Percentiles rank a stretch among this genome's conserved stretches.
These are phyloP conservation scores for Agrochola litura DNA, from an alignment of 2,888 invertebrate genomes.

Conservation along the genomic window DNA sequence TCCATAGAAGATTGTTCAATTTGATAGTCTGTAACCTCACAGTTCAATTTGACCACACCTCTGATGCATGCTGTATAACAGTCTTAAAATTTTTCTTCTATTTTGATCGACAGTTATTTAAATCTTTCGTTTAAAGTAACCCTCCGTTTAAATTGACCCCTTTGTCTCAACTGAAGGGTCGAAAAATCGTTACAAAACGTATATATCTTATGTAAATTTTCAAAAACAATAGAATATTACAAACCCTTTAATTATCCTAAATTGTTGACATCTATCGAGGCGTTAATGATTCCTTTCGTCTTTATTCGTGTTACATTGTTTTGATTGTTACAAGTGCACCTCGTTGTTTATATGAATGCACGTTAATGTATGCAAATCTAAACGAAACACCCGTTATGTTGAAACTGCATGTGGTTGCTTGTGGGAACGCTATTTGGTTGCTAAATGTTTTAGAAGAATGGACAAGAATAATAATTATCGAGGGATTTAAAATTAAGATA, in stretches of 20 bases:
- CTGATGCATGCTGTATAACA: no score
- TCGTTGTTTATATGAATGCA: constrained; percentile 61
- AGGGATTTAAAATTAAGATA: constrained; percentile 1
- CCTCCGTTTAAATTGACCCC: constrained; percentile 18
- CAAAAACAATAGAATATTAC: constrained; percentile 70
- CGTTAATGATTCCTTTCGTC: constrained; percentile 76
- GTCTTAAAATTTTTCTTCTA: not conserved
- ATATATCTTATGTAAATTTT: constrained; percentile 69
- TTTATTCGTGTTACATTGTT: constrained; percentile 73
- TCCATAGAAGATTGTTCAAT: no score
- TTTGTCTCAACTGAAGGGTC: constrained; percentile 58
- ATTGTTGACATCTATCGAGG: constrained; percentile 76
- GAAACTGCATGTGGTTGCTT: constrained; percentile 71
- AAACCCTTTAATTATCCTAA: constrained; percentile 75
- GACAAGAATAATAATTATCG: constrained; percentile 23
- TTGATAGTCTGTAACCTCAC: no score
- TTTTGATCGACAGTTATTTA: constrained; percentile 14
- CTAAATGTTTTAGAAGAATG: constrained; percentile 59
- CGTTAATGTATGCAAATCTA: constrained; percentile 80
- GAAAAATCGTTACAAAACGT: constrained; percentile 61
- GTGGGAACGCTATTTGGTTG: constrained; percentile 75
- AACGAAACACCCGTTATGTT: constrained; percentile 70
- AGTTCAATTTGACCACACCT: no score
- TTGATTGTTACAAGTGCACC: constrained; percentile 82
- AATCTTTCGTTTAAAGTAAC: constrained; percentile 14